Evolutionary conservation across 2,888 invertebrate genomes (phyloP).

Genomic region (Ophion slaviceki): DNA sequence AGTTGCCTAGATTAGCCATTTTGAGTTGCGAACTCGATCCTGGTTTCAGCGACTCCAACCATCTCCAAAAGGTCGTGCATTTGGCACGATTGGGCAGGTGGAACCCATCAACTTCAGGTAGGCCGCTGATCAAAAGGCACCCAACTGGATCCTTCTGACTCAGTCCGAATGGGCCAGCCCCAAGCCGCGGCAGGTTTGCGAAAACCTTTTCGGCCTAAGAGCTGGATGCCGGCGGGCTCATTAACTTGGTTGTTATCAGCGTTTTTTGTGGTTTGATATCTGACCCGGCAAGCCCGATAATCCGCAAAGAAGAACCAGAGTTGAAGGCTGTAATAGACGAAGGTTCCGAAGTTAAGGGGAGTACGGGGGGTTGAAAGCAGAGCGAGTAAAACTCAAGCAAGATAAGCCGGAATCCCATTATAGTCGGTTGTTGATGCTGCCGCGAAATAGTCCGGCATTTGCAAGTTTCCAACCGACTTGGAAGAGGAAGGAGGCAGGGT

Average conservation of each 20-base stretch:
- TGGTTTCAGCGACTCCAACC: too few relatives aligned
- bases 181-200: too few relatives aligned
- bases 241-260: neutral
- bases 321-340: neutral
- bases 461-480: constrained; percentile 70
- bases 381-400: constrained; percentile 73
- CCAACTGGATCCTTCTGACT: too few relatives aligned
- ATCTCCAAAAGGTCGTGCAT: too few relatives aligned
- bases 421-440: constrained; percentile 76
- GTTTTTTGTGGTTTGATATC: constrained; percentile 31
- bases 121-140: too few relatives aligned
- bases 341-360: constrained; percentile 1
- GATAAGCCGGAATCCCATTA: constrained; percentile 82
- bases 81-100: too few relatives aligned
- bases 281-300: constrained; percentile 12
- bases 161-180: too few relatives aligned
- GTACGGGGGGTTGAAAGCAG: neutral
- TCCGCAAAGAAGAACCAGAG: constrained; percentile 14
- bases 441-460: constrained; percentile 68
- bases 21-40: too few relatives aligned
- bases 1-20: too few relatives aligned
- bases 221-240: neutral
- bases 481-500: constrained; percentile 25
- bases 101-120: too few relatives aligned
- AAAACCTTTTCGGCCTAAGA: too few relatives aligned